Evolutionary conservation across 2,888 invertebrate species (phyloP).

Genomic region (Ypsolopha scabrella): DNA sequence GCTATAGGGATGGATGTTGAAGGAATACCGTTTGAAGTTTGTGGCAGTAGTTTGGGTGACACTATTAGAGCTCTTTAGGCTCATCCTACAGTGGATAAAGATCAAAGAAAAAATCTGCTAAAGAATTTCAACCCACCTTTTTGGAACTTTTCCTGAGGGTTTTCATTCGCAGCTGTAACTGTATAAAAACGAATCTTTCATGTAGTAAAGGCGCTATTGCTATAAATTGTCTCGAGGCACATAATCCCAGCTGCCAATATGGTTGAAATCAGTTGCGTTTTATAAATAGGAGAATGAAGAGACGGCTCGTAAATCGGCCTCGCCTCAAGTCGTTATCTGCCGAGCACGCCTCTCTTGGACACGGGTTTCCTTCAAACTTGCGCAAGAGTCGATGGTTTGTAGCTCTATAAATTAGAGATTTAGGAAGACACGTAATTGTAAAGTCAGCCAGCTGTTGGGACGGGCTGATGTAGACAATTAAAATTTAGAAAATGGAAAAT

Average conservation of each 20-base stretch:
- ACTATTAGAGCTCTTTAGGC: neutral
- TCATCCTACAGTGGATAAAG: neutral
- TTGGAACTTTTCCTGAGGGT: neutral
- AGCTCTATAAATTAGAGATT: constrained; percentile 1
- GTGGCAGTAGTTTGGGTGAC: neutral
- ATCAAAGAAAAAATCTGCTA: neutral
- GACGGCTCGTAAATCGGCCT: no score
- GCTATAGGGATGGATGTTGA: neutral
- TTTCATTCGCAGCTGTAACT: neutral
- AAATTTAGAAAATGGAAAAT: no score
- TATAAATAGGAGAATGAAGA: no score
- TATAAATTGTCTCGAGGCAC: no score
- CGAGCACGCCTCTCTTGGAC: neutral
- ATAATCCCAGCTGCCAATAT: neutral
- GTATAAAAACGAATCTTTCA: no score
- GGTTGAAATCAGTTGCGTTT: neutral
- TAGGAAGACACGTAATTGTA: neutral
- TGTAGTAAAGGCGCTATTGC: no score
- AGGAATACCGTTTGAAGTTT: neutral
- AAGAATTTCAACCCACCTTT: neutral
- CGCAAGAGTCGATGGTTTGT: neutral
- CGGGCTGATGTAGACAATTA: neutral
- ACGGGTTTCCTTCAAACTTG: neutral
- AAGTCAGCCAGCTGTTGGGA: neutral
- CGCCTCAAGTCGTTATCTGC: neutral